Percentiles rank a stretch among this genome's conserved stretches.
phyloP scores from a whole-genome alignment of 2,113 vertebrate species.

The Zosterops japonicus region DNA sequence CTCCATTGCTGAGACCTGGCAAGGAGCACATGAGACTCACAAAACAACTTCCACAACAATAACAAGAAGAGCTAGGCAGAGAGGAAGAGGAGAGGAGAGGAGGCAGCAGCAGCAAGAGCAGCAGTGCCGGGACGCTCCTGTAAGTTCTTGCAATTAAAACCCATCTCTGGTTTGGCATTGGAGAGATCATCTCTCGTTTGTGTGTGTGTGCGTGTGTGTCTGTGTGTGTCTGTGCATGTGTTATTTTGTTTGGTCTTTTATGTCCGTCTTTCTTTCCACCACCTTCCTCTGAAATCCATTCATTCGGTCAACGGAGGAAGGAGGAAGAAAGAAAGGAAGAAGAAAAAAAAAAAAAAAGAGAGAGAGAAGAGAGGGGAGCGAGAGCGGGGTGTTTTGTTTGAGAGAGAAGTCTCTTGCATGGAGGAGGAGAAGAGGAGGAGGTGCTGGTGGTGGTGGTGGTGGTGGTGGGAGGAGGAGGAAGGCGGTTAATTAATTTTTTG shows the following conservation, averaged over 20 bases:
- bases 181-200: slow-evolving; percentile 61
- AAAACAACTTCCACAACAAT: slow-evolving; percentile 87
- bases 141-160: slow-evolving; percentile 79
- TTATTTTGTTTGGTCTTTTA: not conserved
- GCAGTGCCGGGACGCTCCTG: slow-evolving; percentile 78
- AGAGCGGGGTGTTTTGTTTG: slow-evolving; percentile 68
- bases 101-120: slow-evolving; percentile 74
- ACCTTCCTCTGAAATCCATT: slow-evolving; percentile 68
- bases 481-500: not conserved
- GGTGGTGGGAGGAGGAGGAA: slow-evolving; percentile 61
- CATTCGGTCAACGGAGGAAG: slow-evolving; percentile 68
- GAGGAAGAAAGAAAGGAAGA: slow-evolving; percentile 27
- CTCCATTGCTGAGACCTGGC: slow-evolving; percentile 95
- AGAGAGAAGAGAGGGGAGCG: not conserved
- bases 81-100: slow-evolving; percentile 73
- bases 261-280: not conserved
- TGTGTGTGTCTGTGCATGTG: not conserved
- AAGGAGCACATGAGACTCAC: slow-evolving; percentile 90
- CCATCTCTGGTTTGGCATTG: slow-evolving; percentile 74
- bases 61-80: slow-evolving; percentile 75
- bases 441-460: slow-evolving; percentile 69
- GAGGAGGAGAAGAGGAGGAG: slow-evolving; percentile 67
- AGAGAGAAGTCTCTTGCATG: slow-evolving; percentile 68
- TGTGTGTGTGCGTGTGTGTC: not conserved
- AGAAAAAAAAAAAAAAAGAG: not conserved